Conservation (phyloP, 2,797 vertebrate genomes). For the Chrosomus eos region DNA sequence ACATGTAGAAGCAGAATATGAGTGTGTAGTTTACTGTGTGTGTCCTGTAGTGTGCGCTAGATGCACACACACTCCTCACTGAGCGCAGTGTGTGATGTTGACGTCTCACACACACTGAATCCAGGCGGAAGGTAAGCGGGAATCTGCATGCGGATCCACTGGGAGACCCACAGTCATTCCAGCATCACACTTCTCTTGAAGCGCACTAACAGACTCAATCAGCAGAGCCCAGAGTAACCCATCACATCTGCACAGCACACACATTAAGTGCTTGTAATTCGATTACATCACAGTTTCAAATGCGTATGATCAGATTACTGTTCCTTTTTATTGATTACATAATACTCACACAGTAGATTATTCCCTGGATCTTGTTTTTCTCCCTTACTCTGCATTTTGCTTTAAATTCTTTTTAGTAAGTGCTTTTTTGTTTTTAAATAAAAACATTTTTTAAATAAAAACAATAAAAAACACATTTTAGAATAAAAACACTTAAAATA, state of each 20-base stretch:
- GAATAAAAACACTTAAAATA: too few species aligned
- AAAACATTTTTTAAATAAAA: too few species aligned
- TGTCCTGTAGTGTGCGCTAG: background rate
- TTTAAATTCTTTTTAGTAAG: background rate
- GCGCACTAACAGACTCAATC: background rate
- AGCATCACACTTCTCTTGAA: constrained; percentile 67
- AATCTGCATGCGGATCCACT: constrained; percentile 73
- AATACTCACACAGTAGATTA: background rate
- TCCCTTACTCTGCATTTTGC: background rate
- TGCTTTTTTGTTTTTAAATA: background rate
- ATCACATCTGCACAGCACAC: too few species aligned
- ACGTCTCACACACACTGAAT: background rate
- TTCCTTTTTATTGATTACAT: background rate
- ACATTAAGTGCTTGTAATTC: too few species aligned
- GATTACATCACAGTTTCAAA: background rate
- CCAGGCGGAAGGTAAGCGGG: constrained; percentile 84
- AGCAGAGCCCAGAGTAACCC: too few species aligned
- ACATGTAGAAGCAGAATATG: background rate
- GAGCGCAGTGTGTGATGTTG: background rate
- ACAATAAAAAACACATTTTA: too few species aligned
- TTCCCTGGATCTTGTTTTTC: too few species aligned
- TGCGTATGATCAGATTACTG: background rate
- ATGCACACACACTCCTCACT: too few species aligned
- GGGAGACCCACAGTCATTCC: constrained; percentile 66
- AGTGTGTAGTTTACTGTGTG: background rate